Evolutionary conservation across 2,888 invertebrate species (phyloP).

Genomic region (Bimastos eiseni): DNA sequence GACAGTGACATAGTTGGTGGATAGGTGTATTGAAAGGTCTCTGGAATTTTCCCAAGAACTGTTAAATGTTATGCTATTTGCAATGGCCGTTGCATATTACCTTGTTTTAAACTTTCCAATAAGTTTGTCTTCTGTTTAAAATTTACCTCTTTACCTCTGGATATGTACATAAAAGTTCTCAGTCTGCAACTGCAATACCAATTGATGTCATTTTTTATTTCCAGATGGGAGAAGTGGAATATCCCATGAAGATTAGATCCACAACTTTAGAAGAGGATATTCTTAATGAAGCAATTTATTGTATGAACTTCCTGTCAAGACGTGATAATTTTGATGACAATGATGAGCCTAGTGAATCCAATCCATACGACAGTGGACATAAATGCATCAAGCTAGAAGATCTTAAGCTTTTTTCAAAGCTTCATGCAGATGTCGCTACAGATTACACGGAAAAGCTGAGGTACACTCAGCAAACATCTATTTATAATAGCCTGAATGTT

Average conservation of each 20-base stretch:
- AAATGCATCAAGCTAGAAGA: background rate
- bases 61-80: too few species aligned
- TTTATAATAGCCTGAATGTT: background rate
- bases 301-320: background rate
- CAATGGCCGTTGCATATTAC: background rate
- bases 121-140: background rate
- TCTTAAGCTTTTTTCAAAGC: background rate
- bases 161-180: background rate
- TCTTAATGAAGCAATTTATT: conserved; percentile 20
- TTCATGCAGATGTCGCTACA: background rate
- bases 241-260: background rate
- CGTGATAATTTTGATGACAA: background rate
- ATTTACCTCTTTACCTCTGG: background rate
- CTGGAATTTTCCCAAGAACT: too few species aligned
- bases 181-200: background rate
- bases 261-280: background rate
- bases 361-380: background rate
- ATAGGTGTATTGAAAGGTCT: too few species aligned
- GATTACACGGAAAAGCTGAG: conserved; percentile 16
- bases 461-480: background rate
- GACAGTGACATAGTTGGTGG: too few species aligned
- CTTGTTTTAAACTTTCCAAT: background rate
- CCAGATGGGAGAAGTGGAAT: conserved; percentile 16
- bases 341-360: background rate
- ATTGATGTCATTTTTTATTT: background rate